These are phyloP conservation scores for Drosophila mojavensis DNA, from an alignment of 1,140 invertebrate genomes.

Conservation along the genomic window DNA sequence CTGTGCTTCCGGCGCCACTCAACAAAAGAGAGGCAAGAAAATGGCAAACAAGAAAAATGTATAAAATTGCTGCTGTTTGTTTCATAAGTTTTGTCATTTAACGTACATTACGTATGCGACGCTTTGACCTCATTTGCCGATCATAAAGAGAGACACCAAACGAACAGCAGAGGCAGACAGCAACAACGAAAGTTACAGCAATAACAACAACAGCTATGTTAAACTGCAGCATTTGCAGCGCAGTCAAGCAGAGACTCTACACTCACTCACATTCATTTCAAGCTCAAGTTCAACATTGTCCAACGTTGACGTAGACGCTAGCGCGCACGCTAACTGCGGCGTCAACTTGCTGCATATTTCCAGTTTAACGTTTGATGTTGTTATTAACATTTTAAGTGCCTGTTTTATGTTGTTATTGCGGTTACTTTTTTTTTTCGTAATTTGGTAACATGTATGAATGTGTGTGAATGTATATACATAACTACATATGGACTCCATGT, in stretches of 20 bases:
- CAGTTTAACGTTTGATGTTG: constrained; percentile 65
- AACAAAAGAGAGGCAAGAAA: constrained; percentile 27
- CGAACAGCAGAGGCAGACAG: too few species aligned
- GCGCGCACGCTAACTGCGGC: background rate
- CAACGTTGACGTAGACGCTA: background rate
- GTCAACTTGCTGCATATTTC: constrained; percentile 59
- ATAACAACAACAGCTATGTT: constrained; percentile 20
- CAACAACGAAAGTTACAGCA: constrained; percentile 11
- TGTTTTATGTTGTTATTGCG: constrained; percentile 37
- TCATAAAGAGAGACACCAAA: constrained; percentile 25
- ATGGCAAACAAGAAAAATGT: background rate
- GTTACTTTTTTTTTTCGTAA: constrained; percentile 65
- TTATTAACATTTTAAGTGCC: constrained; percentile 72
- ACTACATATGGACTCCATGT: constrained; percentile 28
- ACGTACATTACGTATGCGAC: constrained; percentile 73
- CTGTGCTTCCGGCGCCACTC: constrained; percentile 75
- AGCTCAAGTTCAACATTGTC: constrained; percentile 77
- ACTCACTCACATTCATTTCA: constrained; percentile 69
- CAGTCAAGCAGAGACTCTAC: constrained; percentile 44
- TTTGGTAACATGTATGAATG: constrained; percentile 47
- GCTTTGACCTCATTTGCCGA: constrained; percentile 72
- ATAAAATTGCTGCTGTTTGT: constrained; percentile 27
- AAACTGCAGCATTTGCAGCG: constrained; percentile 39
- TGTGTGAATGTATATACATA: constrained; percentile 2
- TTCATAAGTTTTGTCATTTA: constrained; percentile 74